A percentile compares a stretch with the other conserved stretches of the same genome.
Evolutionary conservation across 2,888 invertebrate species (phyloP).

Genomic region (Laspeyria flexula): DNA sequence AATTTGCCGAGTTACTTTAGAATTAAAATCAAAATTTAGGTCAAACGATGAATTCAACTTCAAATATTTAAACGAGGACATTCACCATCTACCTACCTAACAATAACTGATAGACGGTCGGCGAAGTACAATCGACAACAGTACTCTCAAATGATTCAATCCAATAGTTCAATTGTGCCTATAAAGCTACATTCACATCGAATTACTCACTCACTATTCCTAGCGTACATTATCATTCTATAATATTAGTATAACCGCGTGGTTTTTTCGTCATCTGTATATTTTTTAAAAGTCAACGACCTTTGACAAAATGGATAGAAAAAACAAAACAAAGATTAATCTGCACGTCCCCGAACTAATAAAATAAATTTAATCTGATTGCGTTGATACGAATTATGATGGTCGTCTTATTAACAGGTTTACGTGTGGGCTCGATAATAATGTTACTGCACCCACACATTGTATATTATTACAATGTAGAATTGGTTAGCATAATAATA

Average conservation of each 20-base stretch:
- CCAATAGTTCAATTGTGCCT: constrained; percentile 36
- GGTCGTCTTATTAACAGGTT: no score
- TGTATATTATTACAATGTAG: no score
- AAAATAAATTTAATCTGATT: neutral
- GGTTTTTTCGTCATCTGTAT: constrained; percentile 8
- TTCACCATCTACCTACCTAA: neutral
- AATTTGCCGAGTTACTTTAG: no score
- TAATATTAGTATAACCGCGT: neutral
- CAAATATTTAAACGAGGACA: constrained; percentile 1
- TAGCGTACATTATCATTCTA: constrained; percentile 24
- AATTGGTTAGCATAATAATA: no score
- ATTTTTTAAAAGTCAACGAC: constrained; percentile 14
- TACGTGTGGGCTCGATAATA: no score
- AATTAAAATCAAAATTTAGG: no score
- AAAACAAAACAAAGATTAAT: neutral
- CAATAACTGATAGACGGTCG: constrained; percentile 13
- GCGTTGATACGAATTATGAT: no score
- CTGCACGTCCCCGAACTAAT: neutral
- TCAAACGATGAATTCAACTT: no score
- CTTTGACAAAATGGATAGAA: constrained; percentile 3
- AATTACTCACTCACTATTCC: constrained; percentile 32
- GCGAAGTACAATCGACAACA: constrained; percentile 9
- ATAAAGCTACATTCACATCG: constrained; percentile 23
- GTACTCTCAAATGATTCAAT: constrained; percentile 10
- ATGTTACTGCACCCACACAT: neutral